phyloP scores from a whole-genome alignment of 2,888 invertebrate species.

The Aphidius colemani region DNA sequence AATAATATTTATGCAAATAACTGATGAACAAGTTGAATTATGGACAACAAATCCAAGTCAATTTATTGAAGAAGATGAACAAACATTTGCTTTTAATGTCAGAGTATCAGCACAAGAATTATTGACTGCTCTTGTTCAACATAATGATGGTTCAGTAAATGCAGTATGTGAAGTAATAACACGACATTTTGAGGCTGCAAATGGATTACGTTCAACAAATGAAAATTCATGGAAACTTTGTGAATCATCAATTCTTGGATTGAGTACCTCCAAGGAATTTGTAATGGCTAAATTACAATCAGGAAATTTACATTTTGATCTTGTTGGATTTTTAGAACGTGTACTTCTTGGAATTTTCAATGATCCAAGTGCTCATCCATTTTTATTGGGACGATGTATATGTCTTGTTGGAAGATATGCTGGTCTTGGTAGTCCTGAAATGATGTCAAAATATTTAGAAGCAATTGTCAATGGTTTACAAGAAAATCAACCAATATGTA shows the following conservation, averaged over 20 bases:
- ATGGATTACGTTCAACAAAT: slow-evolving; percentile 60
- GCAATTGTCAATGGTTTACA: slow-evolving; percentile 64
- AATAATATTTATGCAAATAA: slow-evolving; percentile 73
- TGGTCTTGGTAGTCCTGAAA: slow-evolving; percentile 61
- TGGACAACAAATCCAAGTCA: slow-evolving; percentile 71
- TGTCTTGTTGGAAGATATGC: slow-evolving; percentile 65
- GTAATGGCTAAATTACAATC: slow-evolving; percentile 55
- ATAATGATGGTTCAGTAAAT: slow-evolving; percentile 63
- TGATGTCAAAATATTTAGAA: slow-evolving; percentile 61
- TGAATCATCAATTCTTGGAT: slow-evolving; percentile 69
- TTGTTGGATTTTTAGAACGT: slow-evolving; percentile 58
- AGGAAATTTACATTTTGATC: slow-evolving; percentile 52
- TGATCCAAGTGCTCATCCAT: slow-evolving; percentile 59
- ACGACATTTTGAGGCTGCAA: slow-evolving; percentile 67
- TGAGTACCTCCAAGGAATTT: slow-evolving; percentile 64
- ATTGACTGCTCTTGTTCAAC: slow-evolving; percentile 58
- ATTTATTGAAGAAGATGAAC: slow-evolving; percentile 74
- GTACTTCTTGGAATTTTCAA: slow-evolving; percentile 62
- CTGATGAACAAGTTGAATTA: slow-evolving; percentile 68
- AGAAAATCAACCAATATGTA: slow-evolving; percentile 62
- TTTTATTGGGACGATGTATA: slow-evolving; percentile 65
- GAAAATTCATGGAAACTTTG: slow-evolving; percentile 70
- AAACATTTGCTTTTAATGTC: slow-evolving; percentile 68
- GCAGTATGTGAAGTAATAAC: slow-evolving; percentile 66
- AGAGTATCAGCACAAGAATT: slow-evolving; percentile 71